Evolutionary conservation across 2,113 vertebrate species (phyloP), one percentile per base, ranked within the genome.

Genomic region (Otocyon megalotis): DNA sequence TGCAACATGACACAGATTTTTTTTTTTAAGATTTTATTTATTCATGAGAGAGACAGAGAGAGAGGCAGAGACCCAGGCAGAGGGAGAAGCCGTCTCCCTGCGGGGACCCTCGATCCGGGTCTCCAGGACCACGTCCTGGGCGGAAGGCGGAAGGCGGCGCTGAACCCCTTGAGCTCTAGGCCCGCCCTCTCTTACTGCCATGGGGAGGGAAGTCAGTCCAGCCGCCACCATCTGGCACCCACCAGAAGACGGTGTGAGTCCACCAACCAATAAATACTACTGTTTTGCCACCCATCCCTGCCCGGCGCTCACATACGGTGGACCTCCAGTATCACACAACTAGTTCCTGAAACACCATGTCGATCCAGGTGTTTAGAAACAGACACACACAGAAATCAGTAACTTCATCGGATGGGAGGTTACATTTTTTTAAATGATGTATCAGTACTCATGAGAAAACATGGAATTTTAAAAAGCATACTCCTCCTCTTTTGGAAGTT

Each of bases 391-490:
- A 71, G 43, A 95, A 88, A 91, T 84, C 22, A 71, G n/a, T 53
- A 20, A 86, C 50, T 63, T 86, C 79, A 24, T 79, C 5, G 50
- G 5, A 88, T 69, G 15, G 62, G 8, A 58, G 5, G 17, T 48
- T 91, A 76, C 79, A 82, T 77, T 77, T 90, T 93, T 50, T 69
- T 96, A 87, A 65, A 77, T 76, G 82, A 30, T 6, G 76, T 56
- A 89, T 82, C 43, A 87, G 17, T 30, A 88, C 65, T 83, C 53
- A 37, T 77, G n/a, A 77, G 35, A 87, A 19, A 74, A 35, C 85
- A 14, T n/a, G 4, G 15, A 54, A 71, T 58, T 93, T 76, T 76
- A 77, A 60, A 69, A 63, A 43, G 20, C 1, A 24, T 77, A 62
- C 30, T 84, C 8, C 16, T 74, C 43, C 16, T 54, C 17, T 16